Conservation (phyloP, 2,888 invertebrate genomes). For the Cataglyphis cursor region DNA sequence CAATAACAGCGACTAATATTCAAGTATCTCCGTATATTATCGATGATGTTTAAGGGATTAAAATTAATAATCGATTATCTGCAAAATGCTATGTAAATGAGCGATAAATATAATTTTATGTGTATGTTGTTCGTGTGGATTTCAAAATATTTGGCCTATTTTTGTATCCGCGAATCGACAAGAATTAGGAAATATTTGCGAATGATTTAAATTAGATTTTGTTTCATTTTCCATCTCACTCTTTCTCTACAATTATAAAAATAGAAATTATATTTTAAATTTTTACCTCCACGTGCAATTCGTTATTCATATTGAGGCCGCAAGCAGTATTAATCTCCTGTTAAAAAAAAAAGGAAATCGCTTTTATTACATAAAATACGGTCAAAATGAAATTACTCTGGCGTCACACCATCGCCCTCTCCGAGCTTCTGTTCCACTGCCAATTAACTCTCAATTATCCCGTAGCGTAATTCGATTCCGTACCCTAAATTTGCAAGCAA, state of each 20-base stretch:
- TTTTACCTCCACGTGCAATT: neutral
- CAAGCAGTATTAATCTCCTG: neutral
- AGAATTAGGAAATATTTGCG: neutral
- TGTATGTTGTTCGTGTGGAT: neutral
- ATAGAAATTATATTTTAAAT: neutral
- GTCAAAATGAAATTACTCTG: neutral
- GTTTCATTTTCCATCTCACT: too few species aligned
- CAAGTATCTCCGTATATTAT: constrained; percentile 4
- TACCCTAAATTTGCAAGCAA: too few species aligned
- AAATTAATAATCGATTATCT: neutral
- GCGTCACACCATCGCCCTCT: neutral
- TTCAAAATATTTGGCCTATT: neutral
- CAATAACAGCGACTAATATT: neutral
- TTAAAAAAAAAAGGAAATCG: constrained; percentile 13
- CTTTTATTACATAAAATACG: neutral
- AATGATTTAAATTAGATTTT: constrained; percentile 3
- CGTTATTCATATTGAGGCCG: neutral
- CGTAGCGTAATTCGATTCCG: too few species aligned
- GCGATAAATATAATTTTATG: neutral
- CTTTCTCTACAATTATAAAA: constrained; percentile 6
- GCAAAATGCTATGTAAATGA: neutral
- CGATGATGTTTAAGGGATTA: neutral
- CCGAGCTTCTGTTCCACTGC: constrained; percentile 22
- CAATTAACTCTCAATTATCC: constrained; percentile 46
- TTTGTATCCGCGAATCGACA: neutral